phyloP scores from a whole-genome alignment of 2,113 vertebrate genomes.

The Oreochromis spilurus region DNA sequence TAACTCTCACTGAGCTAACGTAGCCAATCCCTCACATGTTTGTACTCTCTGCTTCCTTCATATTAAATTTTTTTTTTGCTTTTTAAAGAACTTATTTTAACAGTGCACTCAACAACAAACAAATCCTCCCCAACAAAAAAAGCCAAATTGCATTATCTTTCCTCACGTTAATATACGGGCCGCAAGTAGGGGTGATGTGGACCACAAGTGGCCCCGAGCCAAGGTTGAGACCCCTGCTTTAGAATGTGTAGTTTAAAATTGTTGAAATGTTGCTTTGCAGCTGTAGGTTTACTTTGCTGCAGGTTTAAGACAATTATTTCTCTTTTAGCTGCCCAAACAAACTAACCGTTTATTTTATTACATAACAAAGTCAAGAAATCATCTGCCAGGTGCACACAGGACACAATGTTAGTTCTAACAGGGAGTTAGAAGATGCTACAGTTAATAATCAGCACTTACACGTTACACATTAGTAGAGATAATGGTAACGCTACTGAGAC shows the following conservation, averaged over 20 bases:
- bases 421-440: background rate
- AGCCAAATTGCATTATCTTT: background rate
- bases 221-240: background rate
- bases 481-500: constrained; percentile 7
- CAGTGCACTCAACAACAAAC: background rate
- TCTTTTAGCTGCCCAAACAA: background rate
- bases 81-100: background rate
- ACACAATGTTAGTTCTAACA: background rate
- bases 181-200: background rate
- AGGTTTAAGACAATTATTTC: background rate
- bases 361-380: background rate
- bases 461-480: fast-evolving
- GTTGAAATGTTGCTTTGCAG: background rate
- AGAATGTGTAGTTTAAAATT: background rate
- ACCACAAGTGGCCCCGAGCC: background rate
- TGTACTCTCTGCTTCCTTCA: background rate
- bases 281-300: background rate
- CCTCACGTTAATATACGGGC: background rate
- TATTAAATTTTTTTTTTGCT: background rate
- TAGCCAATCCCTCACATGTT: background rate
- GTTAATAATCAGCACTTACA: background rate
- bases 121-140: background rate
- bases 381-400: background rate
- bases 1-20: background rate
- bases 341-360: fast-evolving